Base-by-base conservation (phyloP, 1,140 invertebrate species). In the Phenacoccus solenopsis region DNA sequence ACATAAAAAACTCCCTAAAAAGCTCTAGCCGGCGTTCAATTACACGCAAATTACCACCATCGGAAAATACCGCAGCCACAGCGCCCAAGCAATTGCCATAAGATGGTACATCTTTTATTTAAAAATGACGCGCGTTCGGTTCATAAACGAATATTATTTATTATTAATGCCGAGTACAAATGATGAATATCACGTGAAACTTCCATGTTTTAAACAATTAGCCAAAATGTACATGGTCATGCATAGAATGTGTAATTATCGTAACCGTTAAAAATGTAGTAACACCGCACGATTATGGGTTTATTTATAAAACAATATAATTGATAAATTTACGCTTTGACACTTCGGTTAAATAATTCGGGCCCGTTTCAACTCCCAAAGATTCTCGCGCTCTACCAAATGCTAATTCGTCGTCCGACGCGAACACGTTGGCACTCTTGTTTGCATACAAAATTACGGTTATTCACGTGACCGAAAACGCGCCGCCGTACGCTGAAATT, bases 151-250 rank as follows among this genome's bases (percentile, higher is more conserved):
- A 49, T 49, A 49, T 49, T 49, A 49, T 49, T 49, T 49, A 49
- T n/a, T n/a, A n/a, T 49, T 49, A 49, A 49, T 49, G 38, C 38
- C 20, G 38, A 49, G 38, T 49, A 16, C 4, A n/a, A 49, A 49
- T 49, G 38, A 49, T 49, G 38, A 49, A 49, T 49, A 49, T 49
- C 38, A 49, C 38, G 38, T 49, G 38, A 49, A 49, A 49, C 38
- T 49, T 49, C 38, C 38, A 49, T 49, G 38, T 49, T 49, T 49
- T 49, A 49, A 49, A 49, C 38, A 49, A 49, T 49, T 49, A 49
- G 38, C 38, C 38, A 49, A 49, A 49, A 49, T 49, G 38, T 49
- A 49, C 38, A 49, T 49, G 38, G 38, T 49, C 38, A 49, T 49
- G 38, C 38, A 49, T 49, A 49, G 38, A 49, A 49, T 49, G 38